Base-by-base conservation (phyloP, 2,888 invertebrate genomes). In the Drosophila niveifrons region DNA sequence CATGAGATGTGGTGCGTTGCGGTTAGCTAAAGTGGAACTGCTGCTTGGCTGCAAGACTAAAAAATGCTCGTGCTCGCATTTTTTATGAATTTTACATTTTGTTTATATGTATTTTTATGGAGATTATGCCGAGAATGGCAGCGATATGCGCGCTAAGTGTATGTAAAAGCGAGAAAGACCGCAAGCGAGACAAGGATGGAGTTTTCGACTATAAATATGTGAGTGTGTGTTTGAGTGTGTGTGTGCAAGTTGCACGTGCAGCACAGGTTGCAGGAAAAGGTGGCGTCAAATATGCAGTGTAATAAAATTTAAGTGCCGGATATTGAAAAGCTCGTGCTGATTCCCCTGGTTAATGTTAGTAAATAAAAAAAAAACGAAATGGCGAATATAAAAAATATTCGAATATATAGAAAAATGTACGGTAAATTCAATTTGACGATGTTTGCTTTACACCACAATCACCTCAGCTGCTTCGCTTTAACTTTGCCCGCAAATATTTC, bases 61-160 rank as follows among this genome's bases (percentile, higher is more conserved):
- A 75, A 78, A 78, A 70, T 73, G 65, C 66, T 77, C 62, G 44
- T 63, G 41, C 48, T 61, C 50, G 59, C 73, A 80, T 57, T 64
- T 52, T 80, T 79, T 81, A 81, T 81, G 80, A 79, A 74, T 82
- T 80, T 79, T 76, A 79, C 74, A 82, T 80, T 79, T 82, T 76
- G 74, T 76, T 79, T 79, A 74, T 74, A 70, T 61, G 82, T 73
- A 78, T 78, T 72, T 82, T 79, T 79, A 79, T 81, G 80, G 65
- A 79, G 76, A 82, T 80, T 78, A 76, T 76, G 75, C 62, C 17
- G 71, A 68, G 64, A 51, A 76, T 66, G 59, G 50, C 13, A 46
- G 34, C 56, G 51, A 46, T 55, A 41, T 51, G 41, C 64, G 44
- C 46, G 44, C 46, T 46, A 43, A 63, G 51, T 52, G 56, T 56